Conservation (phyloP, 1,140 invertebrate species). For the Drosophila takahashii region DNA sequence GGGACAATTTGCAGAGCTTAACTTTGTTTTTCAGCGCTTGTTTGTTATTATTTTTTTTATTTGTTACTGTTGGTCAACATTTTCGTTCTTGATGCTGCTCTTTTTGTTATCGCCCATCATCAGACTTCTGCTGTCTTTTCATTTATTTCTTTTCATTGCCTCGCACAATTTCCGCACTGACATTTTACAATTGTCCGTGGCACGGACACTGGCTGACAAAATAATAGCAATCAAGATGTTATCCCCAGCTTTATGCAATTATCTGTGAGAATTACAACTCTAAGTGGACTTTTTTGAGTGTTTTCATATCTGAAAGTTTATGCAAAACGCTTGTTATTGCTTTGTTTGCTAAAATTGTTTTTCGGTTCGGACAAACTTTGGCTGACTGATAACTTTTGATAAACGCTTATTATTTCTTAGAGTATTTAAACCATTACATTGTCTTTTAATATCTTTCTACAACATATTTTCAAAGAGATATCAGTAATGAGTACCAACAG, state of each 20-base stretch:
- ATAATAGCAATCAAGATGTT: conserved; percentile 38
- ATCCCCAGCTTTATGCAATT: conserved; percentile 31
- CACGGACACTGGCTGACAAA: conserved; percentile 14
- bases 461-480: too few relatives aligned
- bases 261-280: conserved; percentile 32
- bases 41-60: conserved; percentile 35
- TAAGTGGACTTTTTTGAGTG: conserved; percentile 13
- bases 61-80: conserved; percentile 60
- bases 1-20: conserved; percentile 71
- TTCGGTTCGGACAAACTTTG: neutral
- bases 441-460: neutral
- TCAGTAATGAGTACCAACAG: too few relatives aligned
- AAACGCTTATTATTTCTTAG: too few relatives aligned
- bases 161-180: conserved; percentile 73
- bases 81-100: conserved; percentile 44
- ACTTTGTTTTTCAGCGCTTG: conserved; percentile 45
- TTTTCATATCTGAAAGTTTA: conserved; percentile 17
- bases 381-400: neutral
- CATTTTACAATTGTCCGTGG: conserved; percentile 70
- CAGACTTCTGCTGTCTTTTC: conserved; percentile 56
- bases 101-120: conserved; percentile 53
- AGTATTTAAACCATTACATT: neutral
- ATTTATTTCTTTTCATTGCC: conserved; percentile 66
- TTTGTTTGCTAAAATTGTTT: neutral
- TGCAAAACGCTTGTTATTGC: neutral